Base-by-base conservation (phyloP, 2,113 vertebrate species). In the Melanerpes aurifrons region DNA sequence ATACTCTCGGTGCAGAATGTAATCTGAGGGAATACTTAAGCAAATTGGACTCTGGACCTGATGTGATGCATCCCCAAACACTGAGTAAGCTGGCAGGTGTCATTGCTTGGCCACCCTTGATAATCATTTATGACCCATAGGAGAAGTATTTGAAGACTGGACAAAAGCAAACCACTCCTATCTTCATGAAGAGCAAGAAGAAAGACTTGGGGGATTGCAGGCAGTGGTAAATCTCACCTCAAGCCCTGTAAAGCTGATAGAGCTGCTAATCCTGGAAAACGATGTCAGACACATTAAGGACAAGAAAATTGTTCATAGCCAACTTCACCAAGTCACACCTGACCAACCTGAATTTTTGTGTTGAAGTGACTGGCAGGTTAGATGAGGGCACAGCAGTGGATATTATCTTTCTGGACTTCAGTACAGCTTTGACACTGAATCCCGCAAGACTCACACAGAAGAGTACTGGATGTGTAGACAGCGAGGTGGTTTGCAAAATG, bases 31-130 rank as follows among this genome's bases (percentile, higher is more conserved):
- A 71, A 58, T 35, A 71, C 25, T 58, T 28, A n/a, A 56, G 18
- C 22, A 70, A 76, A 48, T 13, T 45, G 47, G 13, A 21, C 31
- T 81, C 54, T 3, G 7, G 26, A 40, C 35, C 26, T 47, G 12
- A 37, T 4, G 12, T 31, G 35, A 78, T 18, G 9, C 43, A 57
- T 4, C 32, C 31, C 29, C 0, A 0, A 63, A n/a, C 0, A 1
- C 50, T 26, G 6, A 71, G 43, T 21, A 70, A 77, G 29, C 10
- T 58, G 32, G 50, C 13, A 77, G 6, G 25, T 71, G 21, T 31
- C 31, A 81, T 1, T 37, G 13, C 24, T 74, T 31, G 17, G 31
- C 16, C 21, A 25, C 17, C 35, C 14, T 45, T 54, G 8, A 53
- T 59, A 67, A 61, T 2, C 1, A 0, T 7, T 26, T 19, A 26